Base-by-base conservation (phyloP, 2,113 vertebrate genomes). In the Vulpes ferrilata region DNA sequence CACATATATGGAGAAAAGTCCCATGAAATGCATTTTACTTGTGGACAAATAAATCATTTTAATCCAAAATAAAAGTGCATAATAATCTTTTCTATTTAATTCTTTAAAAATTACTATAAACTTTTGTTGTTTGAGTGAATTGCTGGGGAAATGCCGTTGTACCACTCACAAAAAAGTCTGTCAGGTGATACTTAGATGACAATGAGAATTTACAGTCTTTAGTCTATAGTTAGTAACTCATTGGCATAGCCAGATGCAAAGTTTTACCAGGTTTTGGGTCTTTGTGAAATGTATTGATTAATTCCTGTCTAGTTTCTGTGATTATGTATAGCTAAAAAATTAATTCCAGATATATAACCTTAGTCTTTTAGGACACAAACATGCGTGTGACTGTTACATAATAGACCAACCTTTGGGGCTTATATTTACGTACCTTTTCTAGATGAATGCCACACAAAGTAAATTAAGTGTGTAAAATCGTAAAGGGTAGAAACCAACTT, bases 321-420 rank as follows among this genome's bases (percentile, higher is more conserved):
- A 90, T 81, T 88, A 22, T 48, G 6, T 78, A 53, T 20, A 55
- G 15, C 48, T 82, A 43, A 64, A 23, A 93, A 71, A 78, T 38
- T 73, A 87, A 35, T 3, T 30, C 71, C 15, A 48, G 4, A 80
- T 94, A 78, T 94, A 55, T 85, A 43, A 57, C 48, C 25, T 90
- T 88, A 94, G 32, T 6, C 59, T 96, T 84, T 87, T 90, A 97
- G 53, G 13, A 82, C 11, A 94, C 4, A 93, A 22, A 69, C 20
- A 59, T 60, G n/a, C 57, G 2, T 48, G 27, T 35, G 13, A 88
- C 8, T 90, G 22, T 23, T 59, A 48, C 16, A 53, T 95, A 65
- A 88, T 51, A 82, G 60, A 87, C 43, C 53, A 30, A 76, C n/a
- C n/a, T 53, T 27, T 65, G 13, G 20, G 62, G 5, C n/a, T 25